These are phyloP conservation scores for Malacosoma neustria DNA, from an alignment of 2,888 invertebrate species.

Conservation along the genomic window DNA sequence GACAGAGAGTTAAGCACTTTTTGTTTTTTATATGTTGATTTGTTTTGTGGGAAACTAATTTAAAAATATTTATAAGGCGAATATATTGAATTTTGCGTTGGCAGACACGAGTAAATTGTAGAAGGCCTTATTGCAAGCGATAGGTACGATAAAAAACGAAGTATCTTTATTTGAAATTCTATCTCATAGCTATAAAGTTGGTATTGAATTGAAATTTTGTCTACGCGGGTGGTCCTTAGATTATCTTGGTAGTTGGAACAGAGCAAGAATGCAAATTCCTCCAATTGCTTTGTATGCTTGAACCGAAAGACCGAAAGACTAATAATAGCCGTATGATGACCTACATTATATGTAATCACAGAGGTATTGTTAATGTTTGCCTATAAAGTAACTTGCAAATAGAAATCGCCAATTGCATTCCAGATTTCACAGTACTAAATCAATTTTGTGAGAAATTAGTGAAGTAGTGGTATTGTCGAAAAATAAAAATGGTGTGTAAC, in stretches of 20 bases:
- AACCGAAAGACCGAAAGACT: conserved; percentile 36
- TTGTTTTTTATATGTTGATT: conserved; percentile 31
- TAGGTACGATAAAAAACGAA: conserved; percentile 31
- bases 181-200: conserved; percentile 54
- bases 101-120: conserved; percentile 49
- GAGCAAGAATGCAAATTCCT: conserved; percentile 70
- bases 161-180: conserved; percentile 42
- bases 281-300: conserved; percentile 45
- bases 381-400: not conserved
- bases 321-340: conserved; percentile 31
- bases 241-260: conserved; percentile 51
- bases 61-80: conserved; percentile 34
- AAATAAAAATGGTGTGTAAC: conserved; percentile 48
- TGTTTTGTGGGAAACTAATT: conserved; percentile 27
- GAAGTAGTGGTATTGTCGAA: not conserved
- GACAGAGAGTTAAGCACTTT: conserved; percentile 33
- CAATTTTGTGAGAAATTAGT: not conserved
- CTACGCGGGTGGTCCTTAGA: conserved; percentile 71
- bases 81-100: conserved; percentile 47
- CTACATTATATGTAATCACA: conserved; percentile 22
- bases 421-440: not conserved
- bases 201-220: conserved; percentile 40
- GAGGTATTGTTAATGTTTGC: not conserved
- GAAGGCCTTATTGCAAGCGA: conserved; percentile 47
- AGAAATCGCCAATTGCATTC: not conserved